Evolutionary conservation across 1,140 invertebrate species (phyloP).

Genomic region (Rhopalosiphum maidis): DNA sequence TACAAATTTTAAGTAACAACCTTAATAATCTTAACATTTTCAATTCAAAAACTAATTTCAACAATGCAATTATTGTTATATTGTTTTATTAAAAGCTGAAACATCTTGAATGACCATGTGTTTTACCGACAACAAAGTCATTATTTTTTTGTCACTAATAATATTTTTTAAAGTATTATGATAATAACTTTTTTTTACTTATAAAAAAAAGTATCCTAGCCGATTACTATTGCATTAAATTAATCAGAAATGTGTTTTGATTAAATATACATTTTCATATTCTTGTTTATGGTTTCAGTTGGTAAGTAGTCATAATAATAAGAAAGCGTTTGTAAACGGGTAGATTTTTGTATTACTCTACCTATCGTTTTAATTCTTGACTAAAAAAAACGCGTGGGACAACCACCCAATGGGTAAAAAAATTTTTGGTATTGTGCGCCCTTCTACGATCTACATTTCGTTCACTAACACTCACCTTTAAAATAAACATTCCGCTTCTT

Average conservation of each 20-base stretch:
- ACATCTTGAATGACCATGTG: background rate
- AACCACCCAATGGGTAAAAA: background rate
- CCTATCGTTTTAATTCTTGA: background rate
- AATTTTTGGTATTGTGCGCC: background rate
- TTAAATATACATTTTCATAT: background rate
- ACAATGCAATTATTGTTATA: background rate
- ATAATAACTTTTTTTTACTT: background rate
- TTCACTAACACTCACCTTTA: background rate
- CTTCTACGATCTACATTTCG: background rate
- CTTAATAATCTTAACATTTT: background rate
- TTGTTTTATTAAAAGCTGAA: background rate
- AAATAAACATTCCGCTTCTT: background rate
- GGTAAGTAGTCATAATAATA: background rate
- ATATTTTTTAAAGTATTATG: background rate
- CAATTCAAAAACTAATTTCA: conserved; percentile 2
- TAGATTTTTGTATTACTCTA: background rate
- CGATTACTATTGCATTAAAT: background rate
- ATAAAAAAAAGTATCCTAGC: background rate
- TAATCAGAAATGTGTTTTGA: background rate
- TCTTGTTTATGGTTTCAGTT: background rate
- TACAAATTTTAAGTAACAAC: background rate
- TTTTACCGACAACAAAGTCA: background rate
- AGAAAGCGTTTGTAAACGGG: background rate
- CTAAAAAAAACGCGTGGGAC: background rate
- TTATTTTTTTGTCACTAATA: background rate